A percentile compares a stretch with the other conserved stretches of the same genome.
Conservation (phyloP, 2,888 invertebrate genomes). For the Periphyllus acericola region DNA sequence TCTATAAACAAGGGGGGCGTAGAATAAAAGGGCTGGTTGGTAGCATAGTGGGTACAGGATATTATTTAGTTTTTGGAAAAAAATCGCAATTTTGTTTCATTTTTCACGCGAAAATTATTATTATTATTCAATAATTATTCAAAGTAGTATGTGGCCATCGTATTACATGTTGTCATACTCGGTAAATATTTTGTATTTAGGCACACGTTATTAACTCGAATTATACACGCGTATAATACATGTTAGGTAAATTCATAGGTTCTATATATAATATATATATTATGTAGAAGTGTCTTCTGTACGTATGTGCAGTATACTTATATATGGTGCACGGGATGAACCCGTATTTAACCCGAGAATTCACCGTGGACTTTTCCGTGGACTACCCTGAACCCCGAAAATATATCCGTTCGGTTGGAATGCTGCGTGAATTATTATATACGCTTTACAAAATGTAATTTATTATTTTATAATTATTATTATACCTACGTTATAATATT, state of each 20-base stretch:
- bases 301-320: too few relatives aligned
- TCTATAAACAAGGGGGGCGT: too few relatives aligned
- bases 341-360: constrained; percentile 28
- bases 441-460: constrained; percentile 25
- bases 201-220: background rate
- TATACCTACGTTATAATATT: background rate
- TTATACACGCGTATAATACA: background rate
- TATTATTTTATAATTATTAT: constrained; percentile 46
- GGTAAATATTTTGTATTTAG: background rate
- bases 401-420: constrained; percentile 25
- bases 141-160: background rate
- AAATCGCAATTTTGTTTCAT: too few relatives aligned
- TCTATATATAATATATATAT: too few relatives aligned
- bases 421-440: constrained; percentile 16
- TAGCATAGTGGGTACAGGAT: too few relatives aligned
- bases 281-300: too few relatives aligned
- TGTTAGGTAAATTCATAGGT: too few relatives aligned
- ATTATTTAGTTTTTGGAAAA: too few relatives aligned
- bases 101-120: background rate
- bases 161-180: background rate
- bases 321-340: background rate
- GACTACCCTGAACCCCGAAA: constrained; percentile 5
- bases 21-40: too few relatives aligned
- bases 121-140: too few relatives aligned
- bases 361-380: constrained; percentile 12